Base-by-base conservation (phyloP, 1,140 invertebrate genomes). In the Philopotamus ludificatus region DNA sequence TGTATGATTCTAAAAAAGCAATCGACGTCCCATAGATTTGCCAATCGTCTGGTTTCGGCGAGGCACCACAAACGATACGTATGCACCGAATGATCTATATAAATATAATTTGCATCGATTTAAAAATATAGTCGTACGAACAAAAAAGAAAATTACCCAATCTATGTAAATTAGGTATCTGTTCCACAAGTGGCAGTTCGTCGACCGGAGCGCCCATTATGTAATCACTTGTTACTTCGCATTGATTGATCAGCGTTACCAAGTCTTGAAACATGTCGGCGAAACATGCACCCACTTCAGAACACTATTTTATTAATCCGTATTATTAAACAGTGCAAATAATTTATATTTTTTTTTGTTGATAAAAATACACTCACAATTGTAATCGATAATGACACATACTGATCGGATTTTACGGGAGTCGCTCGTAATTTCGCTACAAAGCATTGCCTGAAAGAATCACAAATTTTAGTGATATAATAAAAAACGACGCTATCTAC, bases 151-250 rank as follows among this genome's bases (percentile, higher is more conserved):
- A 60, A 12, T 53, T 73, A 86, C 85, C 85, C 57, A 91, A 77
- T 72, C 89, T 80, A 73, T 92, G 89, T 2, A 92, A 77, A 39
- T 91, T 84, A 2, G 89, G 86, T 73, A 92, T 91, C 76, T 92
- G 89, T 72, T 92, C 90, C 0, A 89, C 87, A 3, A 91, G 78
- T 0, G 89, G 89, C 47, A 91, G 71, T 68, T 91, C 85, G 64
- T 88, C 86, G 10, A 87, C 72, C 0, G 85, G 85, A 1, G 85
- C 85, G 1, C 85, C 85, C 50, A 85, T 72, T 16, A 86, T 83
- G 78, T 85, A 87, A 60, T 87, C 84, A 64, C 83, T 84, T 0
- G 86, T 85, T 0, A 84, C 81, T 74, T 90, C 87, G 67, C 86
- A 89, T 54, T 84, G 83, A 71, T 89, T 89, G 66, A 82, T 86